Evolutionary conservation across 2,797 vertebrate genomes (phyloP).

Genomic region (Paedocypris micromegethes): DNA sequence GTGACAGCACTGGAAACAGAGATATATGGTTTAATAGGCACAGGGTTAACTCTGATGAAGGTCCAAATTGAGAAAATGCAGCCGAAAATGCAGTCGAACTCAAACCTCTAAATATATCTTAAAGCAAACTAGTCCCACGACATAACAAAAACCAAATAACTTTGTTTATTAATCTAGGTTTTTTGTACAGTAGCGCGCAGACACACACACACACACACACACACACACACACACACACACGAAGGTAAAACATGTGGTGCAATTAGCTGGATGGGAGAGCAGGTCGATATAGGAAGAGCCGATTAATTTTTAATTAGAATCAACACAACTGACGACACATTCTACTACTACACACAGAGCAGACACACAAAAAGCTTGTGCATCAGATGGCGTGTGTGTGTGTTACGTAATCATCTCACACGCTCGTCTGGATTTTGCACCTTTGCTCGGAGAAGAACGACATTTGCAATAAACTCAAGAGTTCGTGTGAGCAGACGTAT

Average conservation of each 20-base stretch:
- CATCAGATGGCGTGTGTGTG: neutral
- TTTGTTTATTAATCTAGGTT: no score
- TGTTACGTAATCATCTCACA: slow-evolving; percentile 23
- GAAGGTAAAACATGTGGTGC: slow-evolving; percentile 41
- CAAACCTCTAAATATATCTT: no score
- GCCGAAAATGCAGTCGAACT: no score
- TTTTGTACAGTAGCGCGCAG: no score
- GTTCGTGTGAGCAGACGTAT: neutral
- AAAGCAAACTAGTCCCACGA: no score
- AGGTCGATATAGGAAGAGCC: slow-evolving; percentile 46
- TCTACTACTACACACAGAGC: slow-evolving; percentile 20
- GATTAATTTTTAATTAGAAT: slow-evolving; percentile 52
- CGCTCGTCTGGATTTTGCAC: slow-evolving; percentile 23
- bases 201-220: slow-evolving; percentile 17
- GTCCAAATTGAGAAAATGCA: no score
- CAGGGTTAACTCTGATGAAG: no score
- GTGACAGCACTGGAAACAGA: no score
- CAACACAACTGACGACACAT: slow-evolving; percentile 36
- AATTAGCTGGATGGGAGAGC: slow-evolving; percentile 48
- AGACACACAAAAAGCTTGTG: neutral
- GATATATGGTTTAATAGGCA: no score
- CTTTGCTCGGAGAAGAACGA: slow-evolving; percentile 27
- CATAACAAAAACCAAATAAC: no score
- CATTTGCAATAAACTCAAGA: slow-evolving; percentile 33
- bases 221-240: slow-evolving; percentile 13